Percentiles rank a stretch among this genome's conserved stretches.
Conservation (phyloP, 2,797 vertebrate genomes). For the Eurystomus glaucurus region DNA sequence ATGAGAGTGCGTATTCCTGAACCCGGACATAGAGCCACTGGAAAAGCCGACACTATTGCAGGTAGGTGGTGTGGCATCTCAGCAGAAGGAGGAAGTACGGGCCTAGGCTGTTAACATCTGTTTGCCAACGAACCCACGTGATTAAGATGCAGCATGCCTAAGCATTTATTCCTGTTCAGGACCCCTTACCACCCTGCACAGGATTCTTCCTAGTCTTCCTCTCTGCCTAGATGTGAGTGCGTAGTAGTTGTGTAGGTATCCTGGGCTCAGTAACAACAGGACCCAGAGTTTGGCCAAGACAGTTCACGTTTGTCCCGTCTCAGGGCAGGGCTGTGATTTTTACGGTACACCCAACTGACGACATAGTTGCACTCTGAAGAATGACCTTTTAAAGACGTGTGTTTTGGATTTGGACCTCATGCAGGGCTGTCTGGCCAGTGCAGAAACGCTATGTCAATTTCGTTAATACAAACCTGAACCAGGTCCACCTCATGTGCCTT, state of each 20-base stretch:
- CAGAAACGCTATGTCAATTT: not conserved
- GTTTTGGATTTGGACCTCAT: not conserved
- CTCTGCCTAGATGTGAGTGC: accelerated
- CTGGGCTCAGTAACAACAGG: not conserved
- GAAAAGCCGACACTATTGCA: not conserved
- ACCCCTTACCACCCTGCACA: not conserved
- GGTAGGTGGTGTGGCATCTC: accelerated
- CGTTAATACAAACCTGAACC: not conserved
- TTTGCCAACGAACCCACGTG: not conserved
- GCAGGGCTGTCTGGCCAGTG: not conserved
- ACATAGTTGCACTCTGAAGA: not conserved
- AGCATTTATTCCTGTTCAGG: not conserved
- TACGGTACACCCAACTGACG: not conserved
- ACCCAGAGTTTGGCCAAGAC: not conserved
- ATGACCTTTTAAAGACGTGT: not conserved
- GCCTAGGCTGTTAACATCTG: not conserved
- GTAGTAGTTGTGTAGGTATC: not conserved
- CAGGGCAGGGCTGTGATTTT: not conserved
- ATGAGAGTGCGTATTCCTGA: accelerated
- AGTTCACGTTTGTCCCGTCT: not conserved
- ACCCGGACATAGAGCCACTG: not conserved
- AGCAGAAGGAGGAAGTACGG: not conserved
- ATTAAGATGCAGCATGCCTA: not conserved
- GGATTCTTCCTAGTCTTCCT: not conserved
- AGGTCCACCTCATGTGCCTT: not conserved